Conservation (phyloP, 1,140 invertebrate genomes). For the Rhopalosiphum padi region DNA sequence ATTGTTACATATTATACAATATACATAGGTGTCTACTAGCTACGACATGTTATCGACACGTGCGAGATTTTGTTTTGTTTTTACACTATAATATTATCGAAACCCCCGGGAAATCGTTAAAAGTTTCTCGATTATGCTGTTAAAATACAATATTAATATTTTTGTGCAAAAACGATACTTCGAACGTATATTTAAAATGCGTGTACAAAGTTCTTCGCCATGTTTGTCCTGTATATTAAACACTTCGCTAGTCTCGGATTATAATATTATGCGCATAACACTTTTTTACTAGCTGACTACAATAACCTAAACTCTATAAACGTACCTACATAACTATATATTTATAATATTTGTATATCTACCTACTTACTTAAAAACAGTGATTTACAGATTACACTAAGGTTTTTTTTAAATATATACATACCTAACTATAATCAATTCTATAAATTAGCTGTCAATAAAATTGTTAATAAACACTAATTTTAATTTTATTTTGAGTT, state of each 20-base stretch:
- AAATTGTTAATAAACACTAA: neutral
- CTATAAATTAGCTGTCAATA: neutral
- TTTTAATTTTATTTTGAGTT: neutral
- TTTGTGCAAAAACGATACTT: neutral
- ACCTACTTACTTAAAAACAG: neutral
- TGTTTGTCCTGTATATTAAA: neutral
- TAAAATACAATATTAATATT: neutral
- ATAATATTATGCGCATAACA: neutral
- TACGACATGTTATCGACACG: neutral
- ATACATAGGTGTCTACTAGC: neutral
- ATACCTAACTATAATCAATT: neutral
- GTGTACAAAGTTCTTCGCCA: neutral
- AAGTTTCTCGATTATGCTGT: neutral
- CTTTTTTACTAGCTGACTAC: neutral
- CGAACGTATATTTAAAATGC: neutral
- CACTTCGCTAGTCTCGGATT: neutral
- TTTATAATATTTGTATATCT: neutral
- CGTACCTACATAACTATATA: neutral
- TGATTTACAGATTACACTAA: neutral
- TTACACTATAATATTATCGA: neutral
- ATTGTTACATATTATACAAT: neutral
- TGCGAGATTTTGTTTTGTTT: neutral
- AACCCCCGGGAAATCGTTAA: neutral
- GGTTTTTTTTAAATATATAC: neutral
- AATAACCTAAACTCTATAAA: neutral